phyloP scores from a whole-genome alignment of 2,113 vertebrate genomes.

The Plecotus auritus region DNA sequence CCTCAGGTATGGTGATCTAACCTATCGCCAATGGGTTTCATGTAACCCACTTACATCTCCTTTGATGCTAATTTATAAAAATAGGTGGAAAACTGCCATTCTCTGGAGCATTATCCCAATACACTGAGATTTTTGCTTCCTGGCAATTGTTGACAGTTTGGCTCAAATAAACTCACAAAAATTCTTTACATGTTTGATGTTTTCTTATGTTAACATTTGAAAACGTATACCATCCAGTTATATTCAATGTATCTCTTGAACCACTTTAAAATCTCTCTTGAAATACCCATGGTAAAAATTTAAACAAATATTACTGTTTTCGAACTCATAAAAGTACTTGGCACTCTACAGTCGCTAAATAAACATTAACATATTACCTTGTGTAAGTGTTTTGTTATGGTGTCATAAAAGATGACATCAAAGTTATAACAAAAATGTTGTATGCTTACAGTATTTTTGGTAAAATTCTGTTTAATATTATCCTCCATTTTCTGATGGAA shows the following conservation, averaged over 20 bases:
- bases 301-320: background rate
- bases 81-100: too few relatives aligned
- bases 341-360: background rate
- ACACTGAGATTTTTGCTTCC: too few relatives aligned
- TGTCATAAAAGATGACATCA: background rate
- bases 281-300: background rate
- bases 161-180: too few relatives aligned
- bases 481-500: conserved; percentile 16
- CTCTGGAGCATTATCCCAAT: too few relatives aligned
- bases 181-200: too few relatives aligned
- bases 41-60: too few relatives aligned
- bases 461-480: conserved; percentile 32
- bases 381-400: background rate
- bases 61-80: too few relatives aligned
- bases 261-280: background rate
- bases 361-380: background rate
- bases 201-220: background rate
- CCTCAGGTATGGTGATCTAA: too few relatives aligned
- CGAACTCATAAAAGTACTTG: background rate
- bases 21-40: too few relatives aligned
- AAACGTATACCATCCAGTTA: background rate
- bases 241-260: background rate
- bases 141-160: too few relatives aligned
- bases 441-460: background rate
- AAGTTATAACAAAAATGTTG: background rate